Base-by-base conservation (phyloP, 2,888 invertebrate genomes). In the Sycophila texana region DNA sequence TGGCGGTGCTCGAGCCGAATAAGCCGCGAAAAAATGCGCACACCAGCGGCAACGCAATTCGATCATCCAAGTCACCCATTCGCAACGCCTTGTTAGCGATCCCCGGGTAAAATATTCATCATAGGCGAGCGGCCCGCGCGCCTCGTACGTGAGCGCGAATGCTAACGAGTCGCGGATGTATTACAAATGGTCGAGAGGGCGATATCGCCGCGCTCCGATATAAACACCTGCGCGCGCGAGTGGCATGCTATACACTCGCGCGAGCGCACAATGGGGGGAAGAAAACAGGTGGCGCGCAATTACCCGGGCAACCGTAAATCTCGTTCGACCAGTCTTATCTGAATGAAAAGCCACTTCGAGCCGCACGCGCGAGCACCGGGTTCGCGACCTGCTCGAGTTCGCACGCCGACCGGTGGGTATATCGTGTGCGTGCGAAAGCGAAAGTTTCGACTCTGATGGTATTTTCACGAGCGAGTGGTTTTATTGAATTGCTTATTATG, bases 291-390 rank as follows among this genome's bases (percentile, higher is more conserved):
- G 57, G 57, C 7, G 12, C 22, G 55, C 20, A 66, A 47, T 47
- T 65, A 51, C n/a, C 22, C 4, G 22, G 18, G 65, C 30, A 7
- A 39, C 18, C 16, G 63, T 67, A 74, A 67, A 67, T 74, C 74
- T 74, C 18, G 26, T 74, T 74, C 57, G 65, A 66, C 57, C 47
- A 10, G 65, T 47, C 22, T 66, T 66, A 66, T 2, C 22, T 20
- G n/a, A 47, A 14, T 12, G 18, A 4, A 39, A 22, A 71, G 47
- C 30, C 20, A 55, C 39, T 63, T 18, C 0, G 12, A 20, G 57
- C 18, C 66, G 26, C 26, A 26, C 39, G 39, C 16, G 63, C 10
- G 39, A n/a, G 7, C 16, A 3, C 4, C 30, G n/a, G 13, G 22
- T 30, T 16, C 26, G 14, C 14, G 26, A 20, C 12, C 58, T 20